Conservation (phyloP, 2,113 vertebrate genomes). For the Phalacrocorax aristotelis region DNA sequence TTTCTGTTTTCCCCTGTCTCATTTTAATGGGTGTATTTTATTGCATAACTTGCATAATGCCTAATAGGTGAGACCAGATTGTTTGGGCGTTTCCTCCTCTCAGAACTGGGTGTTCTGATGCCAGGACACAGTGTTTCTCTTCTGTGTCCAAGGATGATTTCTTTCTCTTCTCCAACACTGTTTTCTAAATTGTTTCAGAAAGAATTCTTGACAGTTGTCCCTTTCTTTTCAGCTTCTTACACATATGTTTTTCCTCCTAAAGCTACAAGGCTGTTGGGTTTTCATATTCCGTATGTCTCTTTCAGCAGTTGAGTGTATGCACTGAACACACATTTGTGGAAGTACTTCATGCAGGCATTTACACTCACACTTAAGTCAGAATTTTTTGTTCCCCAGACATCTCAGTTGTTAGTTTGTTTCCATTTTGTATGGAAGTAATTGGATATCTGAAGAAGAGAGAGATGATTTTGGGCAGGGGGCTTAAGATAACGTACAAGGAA, state of each 20-base stretch:
- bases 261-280: background rate
- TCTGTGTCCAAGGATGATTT: background rate
- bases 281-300: background rate
- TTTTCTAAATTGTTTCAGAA: background rate
- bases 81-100: background rate
- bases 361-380: background rate
- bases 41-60: background rate
- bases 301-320: background rate
- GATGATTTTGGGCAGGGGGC: background rate
- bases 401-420: background rate
- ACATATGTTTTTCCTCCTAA: background rate
- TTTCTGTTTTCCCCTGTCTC: background rate
- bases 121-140: background rate
- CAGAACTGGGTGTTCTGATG: background rate
- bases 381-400: background rate
- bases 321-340: accelerated
- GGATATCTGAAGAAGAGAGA: background rate
- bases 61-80: background rate
- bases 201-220: background rate
- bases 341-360: background rate
- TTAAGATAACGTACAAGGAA: background rate
- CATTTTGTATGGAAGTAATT: background rate
- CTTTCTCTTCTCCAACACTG: background rate
- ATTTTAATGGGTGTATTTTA: background rate
- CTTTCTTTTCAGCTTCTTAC: background rate